Base-by-base conservation (phyloP, 2,888 invertebrate species). In the Ethmia dodecea region DNA sequence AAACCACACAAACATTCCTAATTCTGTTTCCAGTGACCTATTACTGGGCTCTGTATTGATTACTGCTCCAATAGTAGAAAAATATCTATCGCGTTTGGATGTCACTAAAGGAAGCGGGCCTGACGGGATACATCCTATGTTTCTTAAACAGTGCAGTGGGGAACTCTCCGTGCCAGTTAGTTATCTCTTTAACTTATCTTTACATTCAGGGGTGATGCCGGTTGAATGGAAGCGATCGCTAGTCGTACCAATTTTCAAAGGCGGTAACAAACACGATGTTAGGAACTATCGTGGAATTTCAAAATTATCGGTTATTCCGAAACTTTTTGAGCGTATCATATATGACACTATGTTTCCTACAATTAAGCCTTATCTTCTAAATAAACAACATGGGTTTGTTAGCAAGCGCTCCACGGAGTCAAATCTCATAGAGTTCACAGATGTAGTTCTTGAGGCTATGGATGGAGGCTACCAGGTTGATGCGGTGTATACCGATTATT, bases 331-430 rank as follows among this genome's bases (percentile, higher is more conserved):
- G 24, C 26, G 16, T 5, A 29, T 43, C 5, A 27, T 43, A 3
- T 38, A 31, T n/a, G 35, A 35, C 18, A 24, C 12, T 3, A 5
- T 43, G 4, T 35, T 13, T n/a, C 31, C 33, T 5, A 6, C 10
- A 1, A 9, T 37, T 1, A 37, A 33, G 20, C 30, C 33, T 0
- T 6, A 13, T 4, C 8, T 43, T 8, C 27, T 28, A 2, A 6
- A 1, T 3, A 13, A 28, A 8, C 34, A 34, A 10, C 37, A 48
- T 31, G 43, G 47, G 1, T 45, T 47, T 22, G 10, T 47, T 2
- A 38, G 25, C 3, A 37, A 31, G 13, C 32, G 36, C 9, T 45
- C 42, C 1, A 37, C 41, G 2, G 46, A 42, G n/a, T 35, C 42
- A 1, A 45, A 45, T 26, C 22, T 49, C 1, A 34, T 36, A 12